Percentiles rank a stretch among this genome's conserved stretches.
phyloP scores from a whole-genome alignment of 2,797 vertebrate species.

The Lepidocolaptes lacrymiger region DNA sequence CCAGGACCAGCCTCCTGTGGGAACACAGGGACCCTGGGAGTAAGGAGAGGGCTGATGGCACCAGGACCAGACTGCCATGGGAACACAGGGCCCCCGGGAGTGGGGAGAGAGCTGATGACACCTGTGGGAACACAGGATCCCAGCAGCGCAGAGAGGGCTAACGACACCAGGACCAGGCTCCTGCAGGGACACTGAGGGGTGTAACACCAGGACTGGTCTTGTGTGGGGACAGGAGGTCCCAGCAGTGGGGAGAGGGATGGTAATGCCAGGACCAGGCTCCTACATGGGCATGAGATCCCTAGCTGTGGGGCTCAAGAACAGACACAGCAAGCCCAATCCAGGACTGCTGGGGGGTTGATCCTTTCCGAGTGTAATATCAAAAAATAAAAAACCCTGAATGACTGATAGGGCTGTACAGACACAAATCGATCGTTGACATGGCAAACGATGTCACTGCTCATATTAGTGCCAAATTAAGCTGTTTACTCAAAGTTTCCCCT shows the following conservation, averaged over 20 bases:
- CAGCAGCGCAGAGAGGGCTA: neutral
- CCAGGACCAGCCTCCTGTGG: neutral
- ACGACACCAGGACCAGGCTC: neutral
- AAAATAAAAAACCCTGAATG: neutral
- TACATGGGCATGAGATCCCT: fast-evolving
- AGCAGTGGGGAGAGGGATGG: too few species aligned
- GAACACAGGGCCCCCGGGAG: neutral
- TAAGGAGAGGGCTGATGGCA: neutral
- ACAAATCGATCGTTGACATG: slow-evolving; percentile 43
- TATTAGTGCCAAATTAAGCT: slow-evolving; percentile 55
- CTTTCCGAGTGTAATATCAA: neutral
- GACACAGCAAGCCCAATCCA: fast-evolving
- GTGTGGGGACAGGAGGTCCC: too few species aligned
- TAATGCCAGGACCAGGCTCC: fast-evolving
- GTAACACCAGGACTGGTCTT: too few species aligned
- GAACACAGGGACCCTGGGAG: fast-evolving
- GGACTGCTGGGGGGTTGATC: neutral
- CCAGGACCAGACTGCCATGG: neutral
- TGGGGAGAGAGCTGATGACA: neutral
- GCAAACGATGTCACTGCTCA: neutral
- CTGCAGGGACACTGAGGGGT: neutral
- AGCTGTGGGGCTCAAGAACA: fast-evolving
- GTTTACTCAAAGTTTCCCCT: slow-evolving; percentile 15
- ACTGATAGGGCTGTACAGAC: neutral
- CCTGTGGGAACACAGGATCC: neutral